Evolutionary conservation across 2,888 invertebrate species (phyloP).

Genomic region (Platypus cylindrus): DNA sequence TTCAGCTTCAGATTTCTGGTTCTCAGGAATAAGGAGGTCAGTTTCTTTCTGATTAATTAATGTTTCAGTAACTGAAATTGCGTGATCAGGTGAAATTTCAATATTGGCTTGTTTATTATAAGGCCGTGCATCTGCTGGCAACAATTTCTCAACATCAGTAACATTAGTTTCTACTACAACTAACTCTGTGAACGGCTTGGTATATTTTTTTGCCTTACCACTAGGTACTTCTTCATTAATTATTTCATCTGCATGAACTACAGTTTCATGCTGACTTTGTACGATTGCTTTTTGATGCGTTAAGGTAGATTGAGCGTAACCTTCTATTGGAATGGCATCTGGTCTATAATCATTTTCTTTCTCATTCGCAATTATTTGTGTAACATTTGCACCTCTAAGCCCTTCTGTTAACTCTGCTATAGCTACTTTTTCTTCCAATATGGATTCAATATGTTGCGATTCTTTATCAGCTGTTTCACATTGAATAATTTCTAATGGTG

Average conservation of each 20-base stretch:
- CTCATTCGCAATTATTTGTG: conserved; percentile 35
- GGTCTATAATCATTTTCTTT: conserved; percentile 35
- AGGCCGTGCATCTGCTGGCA: conserved; percentile 40
- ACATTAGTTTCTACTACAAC: conserved; percentile 40
- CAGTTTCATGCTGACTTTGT: conserved; percentile 37
- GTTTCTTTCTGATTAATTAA: conserved; percentile 40
- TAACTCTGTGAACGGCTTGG: conserved; percentile 39
- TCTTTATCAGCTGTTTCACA: conserved; percentile 39
- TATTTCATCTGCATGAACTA: conserved; percentile 35
- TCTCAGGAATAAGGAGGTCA: conserved; percentile 32
- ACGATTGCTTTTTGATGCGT: conserved; percentile 36
- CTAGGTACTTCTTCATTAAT: conserved; percentile 32
- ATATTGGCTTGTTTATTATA: conserved; percentile 41
- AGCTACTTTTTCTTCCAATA: conserved; percentile 30
- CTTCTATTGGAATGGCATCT: conserved; percentile 30
- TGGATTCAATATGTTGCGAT: conserved; percentile 27
- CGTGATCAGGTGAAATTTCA: conserved; percentile 44
- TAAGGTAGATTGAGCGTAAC: conserved; percentile 34
- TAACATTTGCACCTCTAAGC: conserved; percentile 32
- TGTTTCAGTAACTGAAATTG: conserved; percentile 48
- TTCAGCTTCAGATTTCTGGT: conserved; percentile 40
- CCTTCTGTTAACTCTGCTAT: conserved; percentile 27
- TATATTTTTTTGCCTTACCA: conserved; percentile 38
- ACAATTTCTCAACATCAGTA: conserved; percentile 41
- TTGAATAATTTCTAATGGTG: conserved; percentile 42